Conservation (phyloP, 2,113 vertebrate genomes). For the Phylloscopus whistleri region DNA sequence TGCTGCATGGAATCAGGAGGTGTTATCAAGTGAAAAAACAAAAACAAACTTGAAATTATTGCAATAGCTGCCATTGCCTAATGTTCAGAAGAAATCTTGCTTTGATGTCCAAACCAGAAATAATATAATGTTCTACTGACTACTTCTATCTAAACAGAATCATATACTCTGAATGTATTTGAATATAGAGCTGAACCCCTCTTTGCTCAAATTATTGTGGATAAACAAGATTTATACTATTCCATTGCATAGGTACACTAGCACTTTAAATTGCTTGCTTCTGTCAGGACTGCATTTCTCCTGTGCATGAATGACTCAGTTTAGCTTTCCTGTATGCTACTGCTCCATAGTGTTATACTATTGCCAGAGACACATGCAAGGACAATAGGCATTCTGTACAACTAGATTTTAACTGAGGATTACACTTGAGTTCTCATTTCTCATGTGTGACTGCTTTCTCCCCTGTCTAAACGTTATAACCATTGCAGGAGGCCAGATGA, state of each 20-base stretch:
- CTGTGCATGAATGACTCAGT: neutral
- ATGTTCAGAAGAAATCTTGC: conserved; percentile 39
- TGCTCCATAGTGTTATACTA: neutral
- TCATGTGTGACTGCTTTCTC: neutral
- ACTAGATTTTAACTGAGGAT: neutral
- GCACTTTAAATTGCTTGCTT: neutral
- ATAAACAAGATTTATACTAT: neutral
- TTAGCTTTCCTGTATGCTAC: neutral
- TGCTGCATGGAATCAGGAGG: neutral
- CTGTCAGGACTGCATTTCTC: neutral
- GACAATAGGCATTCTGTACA: neutral
- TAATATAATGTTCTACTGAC: conserved; percentile 4
- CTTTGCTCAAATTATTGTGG: neutral
- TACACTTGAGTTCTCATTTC: neutral
- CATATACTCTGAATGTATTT: neutral
- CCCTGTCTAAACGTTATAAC: neutral
- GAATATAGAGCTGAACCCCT: neutral
- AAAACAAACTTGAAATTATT: neutral
- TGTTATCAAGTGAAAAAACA: neutral
- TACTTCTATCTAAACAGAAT: neutral
- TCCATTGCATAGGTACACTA: neutral
- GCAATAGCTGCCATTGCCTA: neutral
- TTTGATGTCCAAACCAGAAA: conserved; percentile 52
- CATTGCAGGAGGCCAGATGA: neutral
- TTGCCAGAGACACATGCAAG: neutral